phyloP scores from a whole-genome alignment of 2,888 invertebrate species.

The Byasa hedistus region DNA sequence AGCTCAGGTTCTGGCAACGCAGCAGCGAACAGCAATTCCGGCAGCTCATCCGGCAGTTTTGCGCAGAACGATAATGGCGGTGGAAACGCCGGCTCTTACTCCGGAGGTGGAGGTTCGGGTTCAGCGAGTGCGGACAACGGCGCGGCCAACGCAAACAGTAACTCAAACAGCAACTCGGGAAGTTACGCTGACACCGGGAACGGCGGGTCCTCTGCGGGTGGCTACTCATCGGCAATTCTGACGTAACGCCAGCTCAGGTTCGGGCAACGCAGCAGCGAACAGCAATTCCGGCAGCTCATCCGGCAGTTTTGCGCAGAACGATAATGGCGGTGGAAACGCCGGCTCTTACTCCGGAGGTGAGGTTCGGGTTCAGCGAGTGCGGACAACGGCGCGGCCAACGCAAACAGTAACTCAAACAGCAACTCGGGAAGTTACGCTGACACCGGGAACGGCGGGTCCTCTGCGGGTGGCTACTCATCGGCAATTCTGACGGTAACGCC shows the following conservation, averaged over 20 bases:
- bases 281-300: too few species aligned
- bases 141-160: not conserved
- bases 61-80: not conserved
- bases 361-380: not conserved
- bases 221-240: too few species aligned
- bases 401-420: not conserved
- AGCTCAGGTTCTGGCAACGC: not conserved
- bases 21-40: not conserved
- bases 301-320: too few species aligned
- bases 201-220: too few species aligned
- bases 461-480: not conserved
- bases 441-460: too few species aligned
- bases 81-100: not conserved
- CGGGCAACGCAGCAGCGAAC: too few species aligned
- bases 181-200: not conserved
- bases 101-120: not conserved
- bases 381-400: not conserved
- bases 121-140: not conserved
- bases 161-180: not conserved
- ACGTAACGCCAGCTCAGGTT: too few species aligned
- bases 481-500: not conserved
- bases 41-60: not conserved
- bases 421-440: too few species aligned
- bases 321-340: too few species aligned
- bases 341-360: not conserved